A percentile compares a stretch with the other conserved stretches of the same genome.
phyloP scores from a whole-genome alignment of 2,113 vertebrate species.

The Crotalus tigris region DNA sequence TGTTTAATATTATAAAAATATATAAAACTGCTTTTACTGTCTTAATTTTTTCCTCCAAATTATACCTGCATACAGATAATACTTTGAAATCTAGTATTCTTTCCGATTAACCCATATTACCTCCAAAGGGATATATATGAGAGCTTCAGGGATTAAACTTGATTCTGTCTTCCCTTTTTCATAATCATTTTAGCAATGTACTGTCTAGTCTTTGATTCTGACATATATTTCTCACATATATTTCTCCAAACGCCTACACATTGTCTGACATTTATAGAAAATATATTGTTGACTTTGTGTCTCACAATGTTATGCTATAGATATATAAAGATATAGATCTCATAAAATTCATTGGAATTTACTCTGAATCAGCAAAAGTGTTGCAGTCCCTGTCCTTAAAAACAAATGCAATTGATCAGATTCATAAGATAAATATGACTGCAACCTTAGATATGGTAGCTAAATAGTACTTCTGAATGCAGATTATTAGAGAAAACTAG shows the following conservation, averaged over 20 bases:
- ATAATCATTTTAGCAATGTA: neutral
- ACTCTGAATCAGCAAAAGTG: no score
- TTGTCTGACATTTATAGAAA: no score
- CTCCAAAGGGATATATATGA: neutral
- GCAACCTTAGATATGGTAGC: neutral
- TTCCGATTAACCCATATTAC: neutral
- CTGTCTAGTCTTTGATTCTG: neutral
- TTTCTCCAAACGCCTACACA: neutral
- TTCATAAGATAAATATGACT: neutral
- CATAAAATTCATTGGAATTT: no score
- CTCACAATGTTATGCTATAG: no score
- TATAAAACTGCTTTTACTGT: neutral
- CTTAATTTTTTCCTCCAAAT: neutral
- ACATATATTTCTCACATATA: neutral
- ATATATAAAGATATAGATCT: no score
- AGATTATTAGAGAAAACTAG: neutral
- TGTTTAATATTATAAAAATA: rapidly evolving
- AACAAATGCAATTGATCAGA: no score
- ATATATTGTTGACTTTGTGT: no score
- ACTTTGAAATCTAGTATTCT: neutral
- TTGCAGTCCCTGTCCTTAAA: no score
- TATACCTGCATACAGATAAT: neutral
- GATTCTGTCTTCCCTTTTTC: neutral
- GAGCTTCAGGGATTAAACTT: neutral
- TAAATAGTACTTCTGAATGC: neutral